Percentiles rank a stretch among this genome's conserved stretches.
Evolutionary conservation across 2,888 invertebrate species (phyloP).

Genomic region (Ernsta delagoae): DNA sequence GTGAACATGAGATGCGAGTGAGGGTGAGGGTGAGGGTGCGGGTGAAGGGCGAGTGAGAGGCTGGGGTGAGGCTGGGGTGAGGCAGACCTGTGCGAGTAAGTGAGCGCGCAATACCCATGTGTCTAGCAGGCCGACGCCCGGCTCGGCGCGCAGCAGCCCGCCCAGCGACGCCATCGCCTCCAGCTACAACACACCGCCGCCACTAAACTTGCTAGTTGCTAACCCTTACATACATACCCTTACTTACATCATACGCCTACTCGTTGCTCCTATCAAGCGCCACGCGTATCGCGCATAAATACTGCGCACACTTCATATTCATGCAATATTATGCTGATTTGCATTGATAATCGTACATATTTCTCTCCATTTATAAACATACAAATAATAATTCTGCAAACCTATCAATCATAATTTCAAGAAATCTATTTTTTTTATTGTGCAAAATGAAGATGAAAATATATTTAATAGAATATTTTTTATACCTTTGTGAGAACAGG

Average conservation of each 20-base stretch:
- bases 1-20: too few relatives aligned
- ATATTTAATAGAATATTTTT: background rate
- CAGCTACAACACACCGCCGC: slow-evolving; percentile 76
- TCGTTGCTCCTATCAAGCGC: background rate
- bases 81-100: slow-evolving; percentile 84
- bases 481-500: too few relatives aligned
- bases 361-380: background rate
- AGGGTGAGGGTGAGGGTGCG: slow-evolving; percentile 45
- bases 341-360: background rate
- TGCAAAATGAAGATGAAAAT: background rate
- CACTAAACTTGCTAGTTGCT: slow-evolving; percentile 42
- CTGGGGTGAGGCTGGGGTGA: too few relatives aligned
- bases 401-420: background rate
- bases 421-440: background rate
- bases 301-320: slow-evolving; percentile 17
- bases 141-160: slow-evolving; percentile 81
- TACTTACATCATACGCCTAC: background rate
- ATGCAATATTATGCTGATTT: background rate
- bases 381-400: background rate
- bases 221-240: too few relatives aligned
- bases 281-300: background rate
- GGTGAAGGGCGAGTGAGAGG: slow-evolving; percentile 52
- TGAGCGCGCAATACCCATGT: slow-evolving; percentile 86
- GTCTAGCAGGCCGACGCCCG: slow-evolving; percentile 80
- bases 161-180: slow-evolving; percentile 82